Conservation (phyloP, 64 coral and sea anemone species). For the Hydrozoanthus tunicans region DNA sequence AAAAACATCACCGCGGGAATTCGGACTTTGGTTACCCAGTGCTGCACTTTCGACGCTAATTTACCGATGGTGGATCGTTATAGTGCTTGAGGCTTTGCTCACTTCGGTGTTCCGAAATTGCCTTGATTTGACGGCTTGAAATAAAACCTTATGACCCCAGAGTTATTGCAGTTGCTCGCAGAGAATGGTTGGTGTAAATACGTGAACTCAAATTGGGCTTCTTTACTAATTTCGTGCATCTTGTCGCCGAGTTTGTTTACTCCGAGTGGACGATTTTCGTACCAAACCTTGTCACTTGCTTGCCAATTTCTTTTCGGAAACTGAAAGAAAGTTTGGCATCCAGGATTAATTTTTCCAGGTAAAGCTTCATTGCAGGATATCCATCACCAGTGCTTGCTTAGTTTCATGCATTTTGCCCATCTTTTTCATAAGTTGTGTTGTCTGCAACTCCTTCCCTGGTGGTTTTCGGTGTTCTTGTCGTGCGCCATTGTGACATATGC, state of each 20-base stretch:
- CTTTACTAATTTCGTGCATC: neutral
- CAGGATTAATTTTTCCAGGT: neutral
- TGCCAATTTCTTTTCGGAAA: neutral
- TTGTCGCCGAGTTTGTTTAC: neutral
- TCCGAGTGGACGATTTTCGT: neutral
- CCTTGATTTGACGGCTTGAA: neutral
- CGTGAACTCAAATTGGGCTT: neutral
- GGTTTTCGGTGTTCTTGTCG: conserved; percentile 3
- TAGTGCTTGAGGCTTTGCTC: neutral
- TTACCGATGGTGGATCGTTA: neutral
- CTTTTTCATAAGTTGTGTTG: neutral
- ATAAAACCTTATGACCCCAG: neutral
- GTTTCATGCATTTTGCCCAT: neutral
- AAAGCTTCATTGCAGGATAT: neutral
- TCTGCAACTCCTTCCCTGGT: neutral
- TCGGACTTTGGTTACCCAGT: neutral
- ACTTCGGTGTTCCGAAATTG: neutral
- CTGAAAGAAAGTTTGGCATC: neutral
- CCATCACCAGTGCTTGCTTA: neutral
- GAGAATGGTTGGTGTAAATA: neutral
- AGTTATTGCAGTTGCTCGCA: neutral
- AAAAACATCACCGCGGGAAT: neutral
- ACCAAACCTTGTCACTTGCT: neutral
- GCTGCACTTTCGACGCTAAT: neutral
- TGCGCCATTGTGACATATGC: conserved; percentile 5